phyloP scores from a whole-genome alignment of 2,797 vertebrate genomes.

The Sebastes aleutianus region DNA sequence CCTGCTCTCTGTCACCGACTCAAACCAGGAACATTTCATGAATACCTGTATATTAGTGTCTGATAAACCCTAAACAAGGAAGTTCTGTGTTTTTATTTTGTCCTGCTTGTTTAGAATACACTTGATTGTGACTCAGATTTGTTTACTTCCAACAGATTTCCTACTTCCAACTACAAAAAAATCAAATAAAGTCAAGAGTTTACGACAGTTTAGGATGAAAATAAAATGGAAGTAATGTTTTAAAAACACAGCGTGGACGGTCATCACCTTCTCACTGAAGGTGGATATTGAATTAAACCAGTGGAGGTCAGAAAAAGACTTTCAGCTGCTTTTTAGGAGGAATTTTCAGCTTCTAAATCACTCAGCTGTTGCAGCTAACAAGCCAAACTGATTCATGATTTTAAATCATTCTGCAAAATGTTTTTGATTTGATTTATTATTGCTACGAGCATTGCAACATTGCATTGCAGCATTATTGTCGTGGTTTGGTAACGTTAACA shows the following conservation, averaged over 20 bases:
- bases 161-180: neutral
- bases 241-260: neutral
- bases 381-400: no score
- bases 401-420: no score
- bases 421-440: no score
- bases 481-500: no score
- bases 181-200: neutral
- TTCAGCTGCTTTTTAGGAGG: no score
- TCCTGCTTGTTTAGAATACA: neutral
- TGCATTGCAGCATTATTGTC: no score
- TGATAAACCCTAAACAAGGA: neutral
- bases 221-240: neutral
- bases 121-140: neutral
- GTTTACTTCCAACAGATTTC: conserved; percentile 13
- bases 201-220: neutral
- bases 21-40: neutral
- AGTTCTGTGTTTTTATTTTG: neutral
- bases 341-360: no score
- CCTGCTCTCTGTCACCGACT: neutral
- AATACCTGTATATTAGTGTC: neutral
- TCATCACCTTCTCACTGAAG: no score
- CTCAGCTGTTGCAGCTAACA: no score
- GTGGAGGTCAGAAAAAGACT: no score
- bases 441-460: no score
- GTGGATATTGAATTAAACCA: no score